Conservation (phyloP, 2,888 invertebrate species). For the Lordiphosa andalusiaca region DNA sequence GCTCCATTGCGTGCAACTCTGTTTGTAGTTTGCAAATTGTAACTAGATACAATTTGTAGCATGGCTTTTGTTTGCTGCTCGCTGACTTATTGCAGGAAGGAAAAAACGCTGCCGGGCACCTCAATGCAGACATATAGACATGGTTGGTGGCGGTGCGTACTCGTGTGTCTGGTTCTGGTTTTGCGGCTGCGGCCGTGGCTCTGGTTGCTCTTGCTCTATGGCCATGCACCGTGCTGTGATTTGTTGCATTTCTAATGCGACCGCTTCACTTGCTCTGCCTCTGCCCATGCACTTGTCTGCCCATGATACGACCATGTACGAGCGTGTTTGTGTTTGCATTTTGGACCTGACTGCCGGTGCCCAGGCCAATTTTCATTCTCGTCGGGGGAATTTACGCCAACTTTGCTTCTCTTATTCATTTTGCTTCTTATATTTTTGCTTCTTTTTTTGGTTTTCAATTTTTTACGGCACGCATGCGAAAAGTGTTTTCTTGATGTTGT, state of each 20-base stretch:
- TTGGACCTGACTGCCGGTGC: constrained; percentile 15
- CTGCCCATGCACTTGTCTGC: constrained; percentile 49
- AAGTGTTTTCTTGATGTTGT: constrained; percentile 31
- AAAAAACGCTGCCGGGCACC: constrained; percentile 66
- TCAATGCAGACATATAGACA: constrained; percentile 54
- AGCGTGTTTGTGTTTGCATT: constrained; percentile 39
- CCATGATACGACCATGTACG: constrained; percentile 19
- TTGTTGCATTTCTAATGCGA: constrained; percentile 72
- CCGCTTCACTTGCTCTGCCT: constrained; percentile 63
- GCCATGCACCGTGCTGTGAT: constrained; percentile 51
- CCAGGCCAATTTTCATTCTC: constrained; percentile 54
- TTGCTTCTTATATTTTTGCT: not conserved
- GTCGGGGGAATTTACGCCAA: constrained; percentile 58
- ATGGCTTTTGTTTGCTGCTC: constrained; percentile 64
- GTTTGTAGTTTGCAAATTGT: constrained; percentile 76
- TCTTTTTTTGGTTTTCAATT: constrained; percentile 54
- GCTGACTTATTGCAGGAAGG: constrained; percentile 74
- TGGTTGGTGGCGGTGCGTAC: constrained; percentile 54
- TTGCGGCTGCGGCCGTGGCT: constrained; percentile 21
- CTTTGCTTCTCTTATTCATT: constrained; percentile 22
- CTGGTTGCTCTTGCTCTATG: constrained; percentile 35
- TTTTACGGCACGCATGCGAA: constrained; percentile 34
- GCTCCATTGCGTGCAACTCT: constrained; percentile 25
- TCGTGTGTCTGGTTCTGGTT: constrained; percentile 55
- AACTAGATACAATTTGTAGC: constrained; percentile 75